Conservation (phyloP, 2,888 invertebrate genomes). For the Hylaea fasciaria region DNA sequence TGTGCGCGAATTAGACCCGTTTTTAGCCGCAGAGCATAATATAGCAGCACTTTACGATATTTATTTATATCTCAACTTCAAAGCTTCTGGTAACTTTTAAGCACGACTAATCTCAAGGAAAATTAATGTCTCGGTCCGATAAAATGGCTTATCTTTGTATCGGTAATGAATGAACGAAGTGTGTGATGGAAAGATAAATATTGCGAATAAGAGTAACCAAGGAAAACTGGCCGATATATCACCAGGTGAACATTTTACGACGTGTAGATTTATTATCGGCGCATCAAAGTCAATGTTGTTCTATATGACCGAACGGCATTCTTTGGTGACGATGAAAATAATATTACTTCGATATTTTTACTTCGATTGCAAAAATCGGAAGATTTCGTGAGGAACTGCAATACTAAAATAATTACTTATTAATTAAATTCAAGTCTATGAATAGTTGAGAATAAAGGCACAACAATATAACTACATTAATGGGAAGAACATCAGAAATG, state of each 20-base stretch:
- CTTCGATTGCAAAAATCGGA: conserved; percentile 54
- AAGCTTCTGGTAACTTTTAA: conserved; percentile 11
- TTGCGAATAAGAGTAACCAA: conserved; percentile 40
- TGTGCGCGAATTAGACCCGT: too few relatives aligned
- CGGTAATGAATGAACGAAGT: background rate
- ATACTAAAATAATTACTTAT: conserved; percentile 38
- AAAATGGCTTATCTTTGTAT: background rate
- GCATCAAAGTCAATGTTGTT: conserved; percentile 57
- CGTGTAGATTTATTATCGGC: conserved; percentile 51
- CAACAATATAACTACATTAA: conserved; percentile 15
- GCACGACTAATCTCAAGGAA: conserved; percentile 7
- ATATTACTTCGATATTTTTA: conserved; percentile 66
- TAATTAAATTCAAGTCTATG: conserved; percentile 32
- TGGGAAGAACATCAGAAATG: conserved; percentile 8
- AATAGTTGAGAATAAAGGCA: conserved; percentile 16
- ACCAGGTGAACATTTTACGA: conserved; percentile 61
- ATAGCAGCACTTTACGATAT: conserved; percentile 12
- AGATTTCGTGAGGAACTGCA: conserved; percentile 57
- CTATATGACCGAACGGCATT: conserved; percentile 59
- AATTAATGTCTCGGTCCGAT: background rate
- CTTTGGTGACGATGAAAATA: conserved; percentile 60
- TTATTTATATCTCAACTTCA: conserved; percentile 9
- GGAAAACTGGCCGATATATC: conserved; percentile 50
- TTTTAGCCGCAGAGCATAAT: too few relatives aligned
- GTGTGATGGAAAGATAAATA: conserved; percentile 21